phyloP scores from a whole-genome alignment of 2,797 vertebrate genomes.

The Toxotes lorentzi region DNA sequence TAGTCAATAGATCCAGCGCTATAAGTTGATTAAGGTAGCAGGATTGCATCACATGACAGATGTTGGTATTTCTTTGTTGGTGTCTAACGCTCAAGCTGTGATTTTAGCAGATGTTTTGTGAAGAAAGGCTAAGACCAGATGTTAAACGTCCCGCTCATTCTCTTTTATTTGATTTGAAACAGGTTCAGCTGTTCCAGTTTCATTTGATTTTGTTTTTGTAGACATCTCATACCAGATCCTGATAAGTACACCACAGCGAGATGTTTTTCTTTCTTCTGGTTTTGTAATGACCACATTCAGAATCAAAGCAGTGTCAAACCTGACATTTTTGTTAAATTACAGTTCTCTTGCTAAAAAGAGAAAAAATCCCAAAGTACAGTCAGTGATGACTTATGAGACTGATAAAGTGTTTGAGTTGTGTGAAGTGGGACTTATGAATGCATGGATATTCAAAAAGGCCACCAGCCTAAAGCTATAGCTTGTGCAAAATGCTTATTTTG shows the following conservation, averaged over 20 bases:
- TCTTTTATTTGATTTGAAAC: conserved; percentile 23
- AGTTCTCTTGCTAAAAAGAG: not conserved
- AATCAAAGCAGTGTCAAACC: conserved; percentile 17
- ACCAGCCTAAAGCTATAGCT: not conserved
- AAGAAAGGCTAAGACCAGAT: conserved; percentile 18
- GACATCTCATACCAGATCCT: conserved; percentile 4
- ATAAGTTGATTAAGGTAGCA: not conserved
- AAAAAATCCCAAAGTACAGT: not conserved
- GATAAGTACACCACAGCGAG: not conserved
- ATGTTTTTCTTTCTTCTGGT: conserved; percentile 12
- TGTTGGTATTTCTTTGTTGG: conserved; percentile 17
- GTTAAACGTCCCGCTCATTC: not conserved
- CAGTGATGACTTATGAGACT: not conserved
- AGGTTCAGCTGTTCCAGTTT: conserved; percentile 19
- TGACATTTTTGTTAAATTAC: conserved; percentile 20
- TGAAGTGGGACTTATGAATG: conserved; percentile 3
- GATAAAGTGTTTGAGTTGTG: not conserved
- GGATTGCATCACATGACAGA: conserved; percentile 4
- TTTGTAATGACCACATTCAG: not conserved
- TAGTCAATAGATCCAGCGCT: not conserved
- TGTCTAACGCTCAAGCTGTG: conserved; percentile 7
- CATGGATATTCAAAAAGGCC: not conserved
- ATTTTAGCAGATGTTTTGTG: conserved; percentile 23
- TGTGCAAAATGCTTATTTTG: conserved; percentile 16
- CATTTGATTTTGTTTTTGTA: conserved; percentile 15